Conservation (phyloP, 2,888 invertebrate genomes). For the Dicyrtoma fusca region DNA sequence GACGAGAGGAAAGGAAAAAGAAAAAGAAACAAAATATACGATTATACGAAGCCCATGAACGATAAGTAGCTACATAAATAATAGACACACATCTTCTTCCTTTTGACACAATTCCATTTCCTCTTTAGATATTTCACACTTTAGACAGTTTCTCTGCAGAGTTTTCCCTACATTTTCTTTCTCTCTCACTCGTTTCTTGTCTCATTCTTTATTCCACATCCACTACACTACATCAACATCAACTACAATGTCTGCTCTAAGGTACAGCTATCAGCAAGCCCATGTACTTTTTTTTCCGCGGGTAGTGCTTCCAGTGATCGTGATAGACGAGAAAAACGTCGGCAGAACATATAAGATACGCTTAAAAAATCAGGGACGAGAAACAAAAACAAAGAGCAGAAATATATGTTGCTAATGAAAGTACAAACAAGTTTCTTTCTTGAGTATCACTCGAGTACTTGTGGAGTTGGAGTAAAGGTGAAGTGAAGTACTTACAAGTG, state of each 20-base stretch:
- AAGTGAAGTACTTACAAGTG: neutral
- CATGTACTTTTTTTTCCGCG: no score
- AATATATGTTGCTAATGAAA: neutral
- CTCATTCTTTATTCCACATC: neutral
- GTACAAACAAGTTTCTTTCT: neutral
- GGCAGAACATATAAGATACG: neutral
- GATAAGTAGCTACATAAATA: constrained; percentile 14
- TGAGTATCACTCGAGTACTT: no score
- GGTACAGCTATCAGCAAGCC: no score
- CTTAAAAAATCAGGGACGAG: neutral
- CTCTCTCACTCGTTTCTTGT: neutral
- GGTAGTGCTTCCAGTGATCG: no score
- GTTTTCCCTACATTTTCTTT: neutral
- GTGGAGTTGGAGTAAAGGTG: neutral
- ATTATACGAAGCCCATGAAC: neutral
- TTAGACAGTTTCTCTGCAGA: no score
- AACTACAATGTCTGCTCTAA: no score
- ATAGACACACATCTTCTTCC: constrained; percentile 1
- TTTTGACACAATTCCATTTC: constrained; percentile 3
- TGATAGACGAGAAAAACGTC: neutral
- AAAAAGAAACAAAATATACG: no score
- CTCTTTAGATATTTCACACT: constrained; percentile 2
- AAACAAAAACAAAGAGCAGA: neutral
- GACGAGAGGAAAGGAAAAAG: no score
- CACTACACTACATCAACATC: no score